Base-by-base conservation (phyloP, 2,797 vertebrate species). In the Myotis planiceps region DNA sequence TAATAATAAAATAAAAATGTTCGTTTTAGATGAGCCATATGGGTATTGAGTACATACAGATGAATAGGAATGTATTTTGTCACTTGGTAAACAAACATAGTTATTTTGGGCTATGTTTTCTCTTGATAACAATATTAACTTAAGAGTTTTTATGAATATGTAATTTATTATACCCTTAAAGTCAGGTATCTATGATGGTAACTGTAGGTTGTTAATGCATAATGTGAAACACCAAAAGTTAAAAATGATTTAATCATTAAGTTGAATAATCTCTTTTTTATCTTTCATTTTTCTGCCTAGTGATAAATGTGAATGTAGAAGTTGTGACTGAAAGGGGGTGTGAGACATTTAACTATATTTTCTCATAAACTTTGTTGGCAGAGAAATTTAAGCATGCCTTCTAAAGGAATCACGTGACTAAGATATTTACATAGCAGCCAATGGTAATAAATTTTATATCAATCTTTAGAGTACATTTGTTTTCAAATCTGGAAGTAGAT, bases 401-500 rank as follows among this genome's bases (percentile, higher is more conserved):
- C 39, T 88, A 95, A 97, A 58, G n/a, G 90, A 97, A 94, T 88
- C 9, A 87, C 69, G 94, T 65, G 72, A 95, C 58, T 58, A 69
- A 94, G 39, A 25, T 92, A 68, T 84, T 96, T 80, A 92, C 27
- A 49, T 21, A 95, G 47, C 10, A 88, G 42, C 86, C 79, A 97
- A 93, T 49, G 58, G 94, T 63, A 96, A 96, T 90, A 34, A 25
- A 19, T 95, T 97, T 94, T 92, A 39, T 87, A 39, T 39, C 68
- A 94, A 7, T 32, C 84, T 98, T 82, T 95, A 86, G 1, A 92
- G 1, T 94, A 96, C 49, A 72, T 93, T 97, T 87, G 79, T 88
- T 96, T 85, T 94, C 92, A 97, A 91, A 87, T 72, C 85, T 89
- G 90, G 88, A 93, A 92, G 79, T 94, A 97, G n/a, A 2, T 97